Evolutionary conservation across 2,113 vertebrate genomes (phyloP).

Genomic region (Coptodon rendalli): DNA sequence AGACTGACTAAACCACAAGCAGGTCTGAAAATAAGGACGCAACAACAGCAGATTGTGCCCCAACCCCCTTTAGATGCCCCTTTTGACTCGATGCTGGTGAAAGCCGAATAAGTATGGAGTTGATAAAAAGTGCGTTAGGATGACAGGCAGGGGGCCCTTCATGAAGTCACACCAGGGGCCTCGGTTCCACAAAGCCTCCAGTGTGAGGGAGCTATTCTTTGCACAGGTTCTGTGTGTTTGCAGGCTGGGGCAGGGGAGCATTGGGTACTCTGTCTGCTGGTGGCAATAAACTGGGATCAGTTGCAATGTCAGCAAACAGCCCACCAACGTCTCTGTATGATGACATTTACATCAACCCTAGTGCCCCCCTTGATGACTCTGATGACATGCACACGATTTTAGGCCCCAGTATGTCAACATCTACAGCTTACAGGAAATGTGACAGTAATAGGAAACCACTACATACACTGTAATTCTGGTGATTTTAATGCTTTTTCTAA

Average conservation of each 20-base stretch:
- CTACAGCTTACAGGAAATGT: neutral
- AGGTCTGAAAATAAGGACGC: neutral
- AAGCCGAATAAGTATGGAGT: constrained; percentile 54
- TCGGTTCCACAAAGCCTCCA: constrained; percentile 45
- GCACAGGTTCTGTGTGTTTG: neutral
- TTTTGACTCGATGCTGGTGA: constrained; percentile 45
- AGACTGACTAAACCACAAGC: neutral
- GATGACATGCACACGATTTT: neutral
- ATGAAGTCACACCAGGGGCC: constrained; percentile 35
- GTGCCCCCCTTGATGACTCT: neutral
- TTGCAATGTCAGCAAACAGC: constrained; percentile 18
- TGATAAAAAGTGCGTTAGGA: constrained; percentile 65
- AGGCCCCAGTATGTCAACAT: neutral
- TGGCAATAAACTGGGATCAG: constrained; percentile 44
- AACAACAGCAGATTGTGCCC: constrained; percentile 2
- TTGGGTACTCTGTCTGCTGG: constrained; percentile 23
- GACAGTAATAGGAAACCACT: neutral
- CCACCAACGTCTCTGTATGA: constrained; percentile 14
- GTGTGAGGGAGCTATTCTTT: constrained; percentile 6
- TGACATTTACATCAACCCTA: constrained; percentile 1
- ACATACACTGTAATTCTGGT: neutral
- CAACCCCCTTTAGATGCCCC: neutral
- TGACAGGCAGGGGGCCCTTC: constrained; percentile 48
- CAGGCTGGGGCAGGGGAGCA: neutral
- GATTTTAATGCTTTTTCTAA: neutral